A percentile compares a stretch with the other conserved stretches of the same genome.
These are phyloP conservation scores for Lipophrys pholis DNA, from an alignment of 2,113 vertebrate genomes.

Conservation along the genomic window DNA sequence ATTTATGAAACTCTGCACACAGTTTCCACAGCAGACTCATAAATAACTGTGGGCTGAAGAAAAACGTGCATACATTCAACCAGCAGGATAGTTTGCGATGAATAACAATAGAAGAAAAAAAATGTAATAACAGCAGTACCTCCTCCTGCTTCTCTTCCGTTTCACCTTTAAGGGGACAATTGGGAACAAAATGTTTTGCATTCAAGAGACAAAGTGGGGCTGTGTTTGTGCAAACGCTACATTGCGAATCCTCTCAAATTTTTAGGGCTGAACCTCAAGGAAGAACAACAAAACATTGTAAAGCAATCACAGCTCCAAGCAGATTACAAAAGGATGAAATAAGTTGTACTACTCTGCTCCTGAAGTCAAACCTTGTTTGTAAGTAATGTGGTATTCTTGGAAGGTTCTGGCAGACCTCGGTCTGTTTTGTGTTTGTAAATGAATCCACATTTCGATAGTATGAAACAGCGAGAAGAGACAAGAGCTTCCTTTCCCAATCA, in stretches of 20 bases:
- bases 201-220: constrained; percentile 29
- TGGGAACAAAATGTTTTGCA: constrained; percentile 8
- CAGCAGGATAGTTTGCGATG: constrained; percentile 42
- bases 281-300: constrained; percentile 7
- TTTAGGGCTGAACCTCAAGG: constrained; percentile 3
- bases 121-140: constrained; percentile 29
- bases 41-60: constrained; percentile 48
- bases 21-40: constrained; percentile 46
- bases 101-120: constrained; percentile 33
- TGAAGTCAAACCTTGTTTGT: not conserved
- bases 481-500: constrained; percentile 23
- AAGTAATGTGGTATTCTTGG: constrained; percentile 1
- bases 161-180: constrained; percentile 19
- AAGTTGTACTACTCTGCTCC: not conserved
- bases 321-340: constrained; percentile 2
- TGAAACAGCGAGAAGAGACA: not conserved
- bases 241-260: constrained; percentile 19
- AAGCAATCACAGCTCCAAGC: not conserved
- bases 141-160: constrained; percentile 16
- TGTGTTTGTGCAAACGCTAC: constrained; percentile 10
- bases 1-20: constrained; percentile 48
- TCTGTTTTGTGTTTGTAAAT: constrained; percentile 26
- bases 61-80: constrained; percentile 21
- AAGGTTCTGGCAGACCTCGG: not conserved
- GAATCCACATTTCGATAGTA: not conserved